phyloP scores from a whole-genome alignment of 2,797 vertebrate species.

The Propithecus perrieri region DNA sequence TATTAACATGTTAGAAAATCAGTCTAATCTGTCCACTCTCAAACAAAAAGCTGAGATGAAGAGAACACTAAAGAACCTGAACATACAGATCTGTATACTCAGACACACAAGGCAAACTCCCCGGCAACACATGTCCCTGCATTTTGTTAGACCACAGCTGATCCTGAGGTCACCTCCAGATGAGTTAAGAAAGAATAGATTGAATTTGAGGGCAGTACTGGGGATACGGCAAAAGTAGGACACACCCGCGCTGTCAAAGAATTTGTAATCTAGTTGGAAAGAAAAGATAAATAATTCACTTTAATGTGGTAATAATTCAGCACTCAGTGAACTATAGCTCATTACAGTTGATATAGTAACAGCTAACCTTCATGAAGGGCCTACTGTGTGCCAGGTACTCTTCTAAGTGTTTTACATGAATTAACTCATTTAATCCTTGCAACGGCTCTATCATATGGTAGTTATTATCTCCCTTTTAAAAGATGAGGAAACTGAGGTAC shows the following conservation, averaged over 20 bases:
- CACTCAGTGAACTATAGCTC: neutral
- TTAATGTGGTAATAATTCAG: neutral
- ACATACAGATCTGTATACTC: neutral
- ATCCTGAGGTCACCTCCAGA: neutral
- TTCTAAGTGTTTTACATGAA: neutral
- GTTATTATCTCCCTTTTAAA: conserved; percentile 7
- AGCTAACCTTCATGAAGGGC: neutral
- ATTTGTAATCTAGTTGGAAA: neutral
- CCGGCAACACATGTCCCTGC: neutral
- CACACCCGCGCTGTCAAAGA: neutral
- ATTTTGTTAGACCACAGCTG: neutral
- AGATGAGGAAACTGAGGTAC: neutral
- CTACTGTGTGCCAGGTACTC: neutral
- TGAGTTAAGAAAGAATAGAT: neutral
- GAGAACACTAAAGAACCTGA: neutral
- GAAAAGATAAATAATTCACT: neutral
- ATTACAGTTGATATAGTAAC: neutral
- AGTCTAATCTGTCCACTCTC: neutral
- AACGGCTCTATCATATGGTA: neutral
- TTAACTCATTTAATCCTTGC: neutral
- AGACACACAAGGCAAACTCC: neutral
- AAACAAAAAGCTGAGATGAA: neutral
- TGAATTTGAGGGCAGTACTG: neutral
- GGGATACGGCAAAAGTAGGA: neutral
- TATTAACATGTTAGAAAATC: neutral